Base-by-base conservation (phyloP, 2,888 invertebrate species). In the Sturmia bella region DNA sequence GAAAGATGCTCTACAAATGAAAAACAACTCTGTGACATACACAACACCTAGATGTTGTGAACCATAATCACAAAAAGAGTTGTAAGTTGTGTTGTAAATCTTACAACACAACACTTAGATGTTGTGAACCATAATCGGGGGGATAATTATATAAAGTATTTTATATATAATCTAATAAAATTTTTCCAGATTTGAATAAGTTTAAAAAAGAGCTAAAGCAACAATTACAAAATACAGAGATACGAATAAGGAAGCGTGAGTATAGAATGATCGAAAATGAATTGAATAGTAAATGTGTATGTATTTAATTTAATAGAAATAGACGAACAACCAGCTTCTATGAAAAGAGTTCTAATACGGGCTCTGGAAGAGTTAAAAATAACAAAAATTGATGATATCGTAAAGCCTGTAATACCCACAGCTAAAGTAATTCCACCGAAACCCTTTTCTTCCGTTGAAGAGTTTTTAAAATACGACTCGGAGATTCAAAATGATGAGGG, bases 401-500 rank as follows among this genome's bases (percentile, higher is more conserved):
- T 17, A 11, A 45, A 17, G 15, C 6, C 43, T n/a, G n/a, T n/a
- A 32, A 17, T 7, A 7, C 15, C 61, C 24, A 61, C 41, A 61
- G 9, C 24, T 11, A 41, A 41, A 13, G 17, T 61, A 3, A 41
- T 61, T 43, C 63, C 63, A 17, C 3, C 41, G 7, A 12, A 45
- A 13, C 63, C 63, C 9, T 63, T 63, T 17, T 45, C 17, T 12
- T 15, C 21, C 3, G 19, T 63, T 27, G 43, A 63, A 32, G 45
- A 63, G 6, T 63, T 63, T 32, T 17, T 63, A 9, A 45, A 63
- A 27, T 63, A 21, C 17, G 63, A 63, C 13, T 11, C 27, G 5
- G 45, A 27, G 0, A 45, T 63, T 11, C 27, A 45, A 63, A 63
- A 27, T 11, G 17, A 63, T 2, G 45, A 63, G 2, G 45, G 17